Conservation (phyloP, 2,797 vertebrate species). For the Oryzias dopingdopingensis region DNA sequence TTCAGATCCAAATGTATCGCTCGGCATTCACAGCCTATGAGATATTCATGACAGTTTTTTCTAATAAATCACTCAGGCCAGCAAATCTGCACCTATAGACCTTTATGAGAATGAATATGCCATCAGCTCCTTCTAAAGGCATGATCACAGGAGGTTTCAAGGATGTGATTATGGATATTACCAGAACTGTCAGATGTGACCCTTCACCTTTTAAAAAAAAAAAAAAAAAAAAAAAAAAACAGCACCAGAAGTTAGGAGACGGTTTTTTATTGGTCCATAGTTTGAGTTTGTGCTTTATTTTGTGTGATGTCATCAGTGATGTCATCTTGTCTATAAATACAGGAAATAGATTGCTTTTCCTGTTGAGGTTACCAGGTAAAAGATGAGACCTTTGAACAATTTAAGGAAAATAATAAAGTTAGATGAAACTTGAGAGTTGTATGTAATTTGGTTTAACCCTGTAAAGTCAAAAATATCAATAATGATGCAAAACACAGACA, state of each 20-base stretch:
- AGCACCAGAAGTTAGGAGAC: conserved; percentile 27
- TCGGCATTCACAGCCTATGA: conserved; percentile 67
- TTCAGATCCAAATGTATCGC: conserved; percentile 67
- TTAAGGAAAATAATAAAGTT: too few relatives aligned
- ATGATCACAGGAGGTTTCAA: conserved; percentile 53
- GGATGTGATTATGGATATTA: conserved; percentile 71
- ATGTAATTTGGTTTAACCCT: too few relatives aligned
- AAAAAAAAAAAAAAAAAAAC: conserved; percentile 50
- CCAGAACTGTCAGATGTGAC: conserved; percentile 57
- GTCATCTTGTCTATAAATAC: too few relatives aligned
- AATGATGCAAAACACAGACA: too few relatives aligned
- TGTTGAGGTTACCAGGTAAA: too few relatives aligned
- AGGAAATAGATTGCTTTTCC: too few relatives aligned
- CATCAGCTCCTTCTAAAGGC: conserved; percentile 54
- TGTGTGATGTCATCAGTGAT: too few relatives aligned
- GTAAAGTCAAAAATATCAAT: too few relatives aligned
- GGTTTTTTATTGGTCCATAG: conserved; percentile 26
- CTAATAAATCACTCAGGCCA: conserved; percentile 58
- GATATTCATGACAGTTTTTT: conserved; percentile 71
- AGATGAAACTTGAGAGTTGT: too few relatives aligned
- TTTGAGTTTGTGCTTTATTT: conserved; percentile 16
- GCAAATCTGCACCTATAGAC: conserved; percentile 46
- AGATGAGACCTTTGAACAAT: too few relatives aligned
- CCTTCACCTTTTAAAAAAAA: conserved; percentile 64
- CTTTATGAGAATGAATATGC: conserved; percentile 66